These are phyloP conservation scores for Portevinia maculata DNA, from an alignment of 2,888 invertebrate genomes.

Conservation along the genomic window DNA sequence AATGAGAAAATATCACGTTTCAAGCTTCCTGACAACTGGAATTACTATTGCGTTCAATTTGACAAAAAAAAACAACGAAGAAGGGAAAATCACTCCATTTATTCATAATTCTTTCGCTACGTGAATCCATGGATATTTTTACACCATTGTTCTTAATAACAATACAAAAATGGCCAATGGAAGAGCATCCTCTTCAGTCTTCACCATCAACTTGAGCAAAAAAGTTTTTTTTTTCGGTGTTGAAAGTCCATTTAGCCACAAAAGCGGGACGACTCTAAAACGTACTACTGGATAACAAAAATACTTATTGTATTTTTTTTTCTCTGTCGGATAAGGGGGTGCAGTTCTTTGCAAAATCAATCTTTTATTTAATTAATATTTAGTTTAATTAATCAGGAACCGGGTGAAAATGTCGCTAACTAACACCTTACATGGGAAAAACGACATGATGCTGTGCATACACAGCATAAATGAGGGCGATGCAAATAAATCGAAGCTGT, in stretches of 20 bases:
- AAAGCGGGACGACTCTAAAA: too few relatives aligned
- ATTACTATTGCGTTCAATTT: not conserved
- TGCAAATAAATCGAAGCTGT: not conserved
- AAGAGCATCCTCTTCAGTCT: too few relatives aligned
- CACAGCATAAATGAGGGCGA: slow-evolving; percentile 3
- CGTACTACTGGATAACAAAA: too few relatives aligned
- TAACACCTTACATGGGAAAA: not conserved
- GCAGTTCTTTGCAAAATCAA: too few relatives aligned
- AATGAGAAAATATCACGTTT: not conserved
- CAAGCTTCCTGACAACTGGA: not conserved
- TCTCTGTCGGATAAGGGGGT: too few relatives aligned
- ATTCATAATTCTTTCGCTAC: not conserved
- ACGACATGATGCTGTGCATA: slow-evolving; percentile 7
- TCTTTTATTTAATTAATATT: slow-evolving; percentile 19
- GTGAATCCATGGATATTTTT: not conserved
- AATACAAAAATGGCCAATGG: not conserved
- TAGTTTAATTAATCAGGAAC: slow-evolving; percentile 32
- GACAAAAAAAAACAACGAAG: not conserved
- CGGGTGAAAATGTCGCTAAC: slow-evolving; percentile 3
- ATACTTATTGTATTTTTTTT: too few relatives aligned
- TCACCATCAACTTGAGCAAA: not conserved
- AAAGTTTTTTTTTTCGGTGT: too few relatives aligned
- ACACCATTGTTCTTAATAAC: not conserved
- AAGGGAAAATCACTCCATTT: slow-evolving; percentile 1
- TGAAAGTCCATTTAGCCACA: too few relatives aligned